Evolutionary conservation across 2,113 vertebrate species (phyloP).

Genomic region (Triplophysa tibetana): DNA sequence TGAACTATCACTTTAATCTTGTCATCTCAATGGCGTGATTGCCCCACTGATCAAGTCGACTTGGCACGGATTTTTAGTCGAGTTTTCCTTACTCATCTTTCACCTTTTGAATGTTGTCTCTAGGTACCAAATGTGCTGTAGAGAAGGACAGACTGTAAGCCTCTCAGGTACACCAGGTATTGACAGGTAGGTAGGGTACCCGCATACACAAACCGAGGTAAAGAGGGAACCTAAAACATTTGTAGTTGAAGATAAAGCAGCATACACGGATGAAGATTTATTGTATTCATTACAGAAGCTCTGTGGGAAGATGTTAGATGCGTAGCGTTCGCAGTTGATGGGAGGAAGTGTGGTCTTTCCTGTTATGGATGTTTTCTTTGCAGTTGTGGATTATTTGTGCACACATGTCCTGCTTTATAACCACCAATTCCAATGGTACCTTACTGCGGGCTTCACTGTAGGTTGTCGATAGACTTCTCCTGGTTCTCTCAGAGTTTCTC

Average conservation of each 20-base stretch:
- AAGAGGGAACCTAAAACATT: constrained; percentile 17
- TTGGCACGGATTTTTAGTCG: background rate
- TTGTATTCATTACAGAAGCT: background rate
- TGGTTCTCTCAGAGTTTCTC: background rate
- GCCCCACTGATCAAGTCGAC: background rate
- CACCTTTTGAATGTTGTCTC: constrained; percentile 53
- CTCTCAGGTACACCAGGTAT: constrained; percentile 51
- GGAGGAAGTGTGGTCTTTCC: background rate
- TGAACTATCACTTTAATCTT: too few species aligned
- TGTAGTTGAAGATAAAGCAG: background rate
- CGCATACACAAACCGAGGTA: constrained; percentile 31
- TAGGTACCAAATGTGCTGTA: constrained; percentile 54
- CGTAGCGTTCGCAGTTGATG: background rate
- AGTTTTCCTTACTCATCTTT: constrained; percentile 41
- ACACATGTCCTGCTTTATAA: constrained; percentile 33
- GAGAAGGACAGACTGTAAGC: constrained; percentile 53
- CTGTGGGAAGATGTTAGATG: background rate
- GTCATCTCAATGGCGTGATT: background rate
- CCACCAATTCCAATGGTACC: constrained; percentile 32
- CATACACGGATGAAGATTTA: background rate
- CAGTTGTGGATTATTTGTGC: constrained; percentile 24
- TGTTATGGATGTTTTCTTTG: constrained; percentile 16
- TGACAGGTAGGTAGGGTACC: constrained; percentile 53
- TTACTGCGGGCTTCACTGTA: constrained; percentile 4
- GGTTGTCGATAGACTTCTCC: background rate